phyloP scores from a whole-genome alignment of 2,888 invertebrate species.

The Amphipoea lucens region DNA sequence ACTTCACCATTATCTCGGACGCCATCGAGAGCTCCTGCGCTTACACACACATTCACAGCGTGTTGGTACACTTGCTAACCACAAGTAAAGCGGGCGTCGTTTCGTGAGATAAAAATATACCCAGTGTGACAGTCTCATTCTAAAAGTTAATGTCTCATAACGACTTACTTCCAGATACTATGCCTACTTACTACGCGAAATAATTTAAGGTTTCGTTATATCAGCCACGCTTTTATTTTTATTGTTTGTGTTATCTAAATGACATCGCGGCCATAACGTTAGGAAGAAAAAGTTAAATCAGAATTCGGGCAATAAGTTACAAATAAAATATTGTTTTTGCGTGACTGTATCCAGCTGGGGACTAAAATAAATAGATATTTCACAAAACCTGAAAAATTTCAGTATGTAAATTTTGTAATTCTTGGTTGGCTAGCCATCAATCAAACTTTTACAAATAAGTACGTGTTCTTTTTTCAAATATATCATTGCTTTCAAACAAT shows the following conservation, averaged over 20 bases:
- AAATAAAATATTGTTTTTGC: slow-evolving; percentile 37
- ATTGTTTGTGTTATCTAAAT: slow-evolving; percentile 34
- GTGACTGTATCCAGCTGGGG: not conserved
- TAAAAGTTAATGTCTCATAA: not conserved
- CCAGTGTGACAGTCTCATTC: not conserved
- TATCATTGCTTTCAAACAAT: not conserved
- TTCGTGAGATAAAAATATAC: no score
- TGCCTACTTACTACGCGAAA: not conserved
- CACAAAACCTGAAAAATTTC: slow-evolving; percentile 2
- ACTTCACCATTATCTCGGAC: not conserved
- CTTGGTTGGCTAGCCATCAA: slow-evolving; percentile 6
- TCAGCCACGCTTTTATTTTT: slow-evolving; percentile 13
- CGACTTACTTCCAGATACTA: not conserved
- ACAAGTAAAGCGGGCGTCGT: not conserved
- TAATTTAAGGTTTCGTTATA: slow-evolving; percentile 7
- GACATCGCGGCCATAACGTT: slow-evolving; percentile 29
- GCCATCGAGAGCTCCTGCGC: not conserved
- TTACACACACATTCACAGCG: not conserved
- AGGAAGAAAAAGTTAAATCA: not conserved
- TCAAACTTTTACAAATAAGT: slow-evolving; percentile 24
- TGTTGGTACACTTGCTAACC: not conserved
- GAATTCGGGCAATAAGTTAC: not conserved
- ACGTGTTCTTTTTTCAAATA: slow-evolving; percentile 24
- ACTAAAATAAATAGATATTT: not conserved
- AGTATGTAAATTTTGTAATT: slow-evolving; percentile 10